Conservation (phyloP, 2,113 vertebrate species). For the Phrynosoma platyrhinos region DNA sequence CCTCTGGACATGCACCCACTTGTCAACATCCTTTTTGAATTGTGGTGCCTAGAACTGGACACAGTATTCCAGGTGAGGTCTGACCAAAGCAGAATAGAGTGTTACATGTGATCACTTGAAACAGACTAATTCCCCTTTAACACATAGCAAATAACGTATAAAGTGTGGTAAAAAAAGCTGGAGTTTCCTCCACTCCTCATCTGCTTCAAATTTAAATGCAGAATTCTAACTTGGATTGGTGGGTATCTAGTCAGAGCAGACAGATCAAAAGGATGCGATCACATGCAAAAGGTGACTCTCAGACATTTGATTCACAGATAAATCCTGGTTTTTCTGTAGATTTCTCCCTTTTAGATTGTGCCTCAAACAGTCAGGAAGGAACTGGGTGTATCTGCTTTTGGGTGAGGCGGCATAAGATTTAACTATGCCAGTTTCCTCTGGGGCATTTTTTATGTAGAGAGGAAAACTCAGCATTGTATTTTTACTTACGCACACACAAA, state of each 20-base stretch:
- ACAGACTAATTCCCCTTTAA: not conserved
- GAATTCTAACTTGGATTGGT: not conserved
- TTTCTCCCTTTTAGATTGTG: constrained; percentile 16
- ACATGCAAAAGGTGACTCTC: not conserved
- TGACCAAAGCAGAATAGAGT: no score
- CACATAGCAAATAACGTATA: not conserved
- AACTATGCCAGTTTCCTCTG: constrained; percentile 60
- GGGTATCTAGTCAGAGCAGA: no score
- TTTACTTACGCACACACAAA: constrained; percentile 12
- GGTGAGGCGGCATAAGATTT: constrained; percentile 54
- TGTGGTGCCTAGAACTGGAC: no score
- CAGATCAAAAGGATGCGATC: not conserved
- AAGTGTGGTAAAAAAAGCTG: not conserved
- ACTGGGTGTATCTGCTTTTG: constrained; percentile 64
- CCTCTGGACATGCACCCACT: no score
- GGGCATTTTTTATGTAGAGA: constrained; percentile 56
- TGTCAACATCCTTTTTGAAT: no score
- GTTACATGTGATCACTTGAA: not conserved
- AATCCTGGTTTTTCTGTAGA: no score
- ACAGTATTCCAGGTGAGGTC: no score
- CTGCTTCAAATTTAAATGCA: no score
- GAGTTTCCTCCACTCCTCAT: not conserved
- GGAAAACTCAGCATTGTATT: constrained; percentile 55
- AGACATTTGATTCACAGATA: not conserved
- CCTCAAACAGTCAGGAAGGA: constrained; percentile 59